Conservation (phyloP, 2,888 invertebrate species). For the Leptopilina syphax region DNA sequence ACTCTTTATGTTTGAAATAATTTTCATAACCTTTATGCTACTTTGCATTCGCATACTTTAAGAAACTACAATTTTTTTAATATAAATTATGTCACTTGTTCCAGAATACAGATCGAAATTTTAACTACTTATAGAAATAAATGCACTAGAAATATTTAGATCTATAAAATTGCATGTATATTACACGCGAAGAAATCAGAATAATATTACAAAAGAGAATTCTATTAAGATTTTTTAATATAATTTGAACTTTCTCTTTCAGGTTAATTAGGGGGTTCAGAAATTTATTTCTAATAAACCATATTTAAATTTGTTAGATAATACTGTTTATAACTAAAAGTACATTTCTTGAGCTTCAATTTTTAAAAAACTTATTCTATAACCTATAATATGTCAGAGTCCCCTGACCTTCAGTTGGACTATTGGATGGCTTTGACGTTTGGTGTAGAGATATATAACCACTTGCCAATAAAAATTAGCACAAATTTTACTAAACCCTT, state of each 20-base stretch:
- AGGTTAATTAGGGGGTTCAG: not conserved
- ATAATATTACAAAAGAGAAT: not conserved
- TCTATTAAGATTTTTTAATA: not conserved
- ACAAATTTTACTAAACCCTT: too few relatives aligned
- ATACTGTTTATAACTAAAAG: too few relatives aligned
- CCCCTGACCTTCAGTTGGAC: too few relatives aligned
- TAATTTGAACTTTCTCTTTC: not conserved
- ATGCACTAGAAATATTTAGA: not conserved
- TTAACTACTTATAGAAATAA: not conserved
- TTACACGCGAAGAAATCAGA: not conserved
- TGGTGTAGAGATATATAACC: too few relatives aligned
- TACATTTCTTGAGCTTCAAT: too few relatives aligned
- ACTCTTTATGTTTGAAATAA: not conserved
- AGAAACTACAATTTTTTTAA: not conserved
- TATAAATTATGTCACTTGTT: not conserved
- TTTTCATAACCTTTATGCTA: constrained; percentile 5
- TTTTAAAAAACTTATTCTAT: too few relatives aligned
- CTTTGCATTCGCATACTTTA: constrained; percentile 1
- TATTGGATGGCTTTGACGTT: too few relatives aligned
- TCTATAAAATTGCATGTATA: not conserved
- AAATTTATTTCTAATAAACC: too few relatives aligned
- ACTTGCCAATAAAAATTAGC: too few relatives aligned
- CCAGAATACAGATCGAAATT: not conserved
- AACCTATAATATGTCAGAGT: too few relatives aligned
- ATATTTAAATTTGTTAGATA: too few relatives aligned